phyloP scores from a whole-genome alignment of 1,140 invertebrate genomes.

The Prorops nasuta region DNA sequence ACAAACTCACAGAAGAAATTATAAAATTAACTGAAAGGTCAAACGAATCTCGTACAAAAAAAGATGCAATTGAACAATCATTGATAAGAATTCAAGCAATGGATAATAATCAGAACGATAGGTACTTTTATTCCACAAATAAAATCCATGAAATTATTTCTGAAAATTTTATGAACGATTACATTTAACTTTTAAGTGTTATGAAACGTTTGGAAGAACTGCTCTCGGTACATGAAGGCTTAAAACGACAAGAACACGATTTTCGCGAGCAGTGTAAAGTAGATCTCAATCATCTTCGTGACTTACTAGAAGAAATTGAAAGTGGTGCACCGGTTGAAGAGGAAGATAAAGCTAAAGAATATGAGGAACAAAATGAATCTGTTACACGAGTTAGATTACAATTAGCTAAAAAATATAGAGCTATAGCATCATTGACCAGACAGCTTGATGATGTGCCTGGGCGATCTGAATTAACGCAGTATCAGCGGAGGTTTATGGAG shows the following conservation, averaged over 20 bases:
- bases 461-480: slow-evolving; percentile 89
- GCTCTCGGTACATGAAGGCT: slow-evolving; percentile 69
- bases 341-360: slow-evolving; percentile 44
- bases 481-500: slow-evolving; percentile 93
- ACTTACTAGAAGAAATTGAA: slow-evolving; percentile 58
- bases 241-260: slow-evolving; percentile 71
- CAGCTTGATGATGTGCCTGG: slow-evolving; percentile 90
- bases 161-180: no score
- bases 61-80: slow-evolving; percentile 35
- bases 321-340: slow-evolving; percentile 35
- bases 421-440: slow-evolving; percentile 73
- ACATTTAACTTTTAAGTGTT: slow-evolving; percentile 13
- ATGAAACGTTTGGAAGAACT: slow-evolving; percentile 65
- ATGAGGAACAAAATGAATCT: slow-evolving; percentile 63
- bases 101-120: slow-evolving; percentile 55
- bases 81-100: slow-evolving; percentile 53
- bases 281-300: slow-evolving; percentile 63
- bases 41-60: slow-evolving; percentile 29
- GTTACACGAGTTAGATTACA: slow-evolving; percentile 62
- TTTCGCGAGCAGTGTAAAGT: slow-evolving; percentile 76
- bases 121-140: slow-evolving; percentile 36
- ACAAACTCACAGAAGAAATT: slow-evolving; percentile 40
- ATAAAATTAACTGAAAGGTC: slow-evolving; percentile 29
- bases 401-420: slow-evolving; percentile 79
- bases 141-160: neutral